phyloP scores from a whole-genome alignment of 1,140 invertebrate genomes.

The Cotesia glomerata region DNA sequence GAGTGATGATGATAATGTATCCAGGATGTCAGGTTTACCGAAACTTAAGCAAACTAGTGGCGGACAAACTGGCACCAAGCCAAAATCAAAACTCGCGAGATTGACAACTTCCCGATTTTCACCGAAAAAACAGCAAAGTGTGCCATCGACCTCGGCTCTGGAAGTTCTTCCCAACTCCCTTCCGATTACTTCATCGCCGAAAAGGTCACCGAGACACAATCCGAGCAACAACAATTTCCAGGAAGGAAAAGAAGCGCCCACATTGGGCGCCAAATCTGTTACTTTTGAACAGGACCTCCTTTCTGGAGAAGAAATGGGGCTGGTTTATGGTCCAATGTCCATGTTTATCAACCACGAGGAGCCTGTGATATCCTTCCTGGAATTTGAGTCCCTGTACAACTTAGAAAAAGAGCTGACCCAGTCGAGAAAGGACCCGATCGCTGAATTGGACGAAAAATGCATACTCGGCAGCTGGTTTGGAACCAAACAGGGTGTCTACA shows the following conservation, averaged over 20 bases:
- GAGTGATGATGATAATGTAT: conserved; percentile 23
- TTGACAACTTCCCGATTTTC: conserved; percentile 38
- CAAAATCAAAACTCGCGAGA: conserved; percentile 44
- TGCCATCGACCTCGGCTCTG: conserved; percentile 18
- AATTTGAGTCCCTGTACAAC: conserved; percentile 52
- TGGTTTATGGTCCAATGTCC: conserved; percentile 33
- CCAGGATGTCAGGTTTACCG: conserved; percentile 45
- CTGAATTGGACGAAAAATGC: conserved; percentile 45
- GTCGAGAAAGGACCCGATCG: conserved; percentile 33
- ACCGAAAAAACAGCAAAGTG: conserved; percentile 31
- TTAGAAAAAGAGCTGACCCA: conserved; percentile 49
- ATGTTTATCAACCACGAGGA: conserved; percentile 29
- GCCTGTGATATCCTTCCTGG: conserved; percentile 49
- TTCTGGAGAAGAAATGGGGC: conserved; percentile 40
- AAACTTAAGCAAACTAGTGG: conserved; percentile 39
- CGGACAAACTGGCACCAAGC: conserved; percentile 44
- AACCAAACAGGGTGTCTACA: conserved; percentile 43
- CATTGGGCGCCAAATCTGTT: background rate
- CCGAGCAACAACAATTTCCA: background rate
- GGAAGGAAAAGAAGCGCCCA: too few species aligned
- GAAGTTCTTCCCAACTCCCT: background rate
- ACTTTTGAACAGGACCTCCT: conserved; percentile 33
- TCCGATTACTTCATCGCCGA: conserved; percentile 27
- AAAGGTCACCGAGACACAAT: conserved; percentile 30
- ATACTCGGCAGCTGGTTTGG: conserved; percentile 39